Base-by-base conservation (phyloP, 2,113 vertebrate species). In the Carassius carassius region DNA sequence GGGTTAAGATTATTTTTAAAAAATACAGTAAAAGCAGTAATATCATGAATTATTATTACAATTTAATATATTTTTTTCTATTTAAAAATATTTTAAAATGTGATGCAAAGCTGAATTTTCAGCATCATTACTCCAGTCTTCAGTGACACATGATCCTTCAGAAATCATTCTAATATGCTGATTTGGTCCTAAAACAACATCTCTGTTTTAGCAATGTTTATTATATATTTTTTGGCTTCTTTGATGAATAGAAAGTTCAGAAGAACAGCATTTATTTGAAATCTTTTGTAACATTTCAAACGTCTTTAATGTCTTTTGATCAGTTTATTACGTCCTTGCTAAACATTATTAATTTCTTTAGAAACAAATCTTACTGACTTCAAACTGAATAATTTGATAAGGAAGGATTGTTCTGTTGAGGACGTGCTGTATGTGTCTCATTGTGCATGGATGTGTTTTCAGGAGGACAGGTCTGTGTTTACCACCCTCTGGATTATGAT, bases 381-480 rank as follows among this genome's bases (percentile, higher is more conserved):
- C 4, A 63, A 25, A 63, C 14, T 67, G 25, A 17, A 67, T 29
- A 13, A 12, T 44, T 67, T 25, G 10, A 78, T 41, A 21, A n/a
- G 4, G 10, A 49, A 5, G 10, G 14, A 6, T 70, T 32, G 21
- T n/a, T 86, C 13, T 77, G 25, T 54, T 35, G 12, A 3, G 3
- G 19, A 76, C 49, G 4, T 23, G 62, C 7, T 25, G 19, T 23
- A 0, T 51, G 58, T 80, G 76, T 85, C 0, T 21, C 47, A 86
- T 47, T 74, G 69, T 63, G 56, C 5, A 81, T 51, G 72, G 35
- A 62, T 87, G 17, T 82, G 25, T 78, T 29, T 88, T 88, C 91
- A 99, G 98, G 98, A 99, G 90, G 97, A 97, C 80, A 95, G 98
- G 25, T 99, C 98, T 0, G 91, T 98, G 54, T 89, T 98, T 83